A percentile compares a stretch with the other conserved stretches of the same genome.
These are phyloP conservation scores for Phocoena phocoena DNA, from an alignment of 2,113 vertebrate species.

Conservation along the genomic window DNA sequence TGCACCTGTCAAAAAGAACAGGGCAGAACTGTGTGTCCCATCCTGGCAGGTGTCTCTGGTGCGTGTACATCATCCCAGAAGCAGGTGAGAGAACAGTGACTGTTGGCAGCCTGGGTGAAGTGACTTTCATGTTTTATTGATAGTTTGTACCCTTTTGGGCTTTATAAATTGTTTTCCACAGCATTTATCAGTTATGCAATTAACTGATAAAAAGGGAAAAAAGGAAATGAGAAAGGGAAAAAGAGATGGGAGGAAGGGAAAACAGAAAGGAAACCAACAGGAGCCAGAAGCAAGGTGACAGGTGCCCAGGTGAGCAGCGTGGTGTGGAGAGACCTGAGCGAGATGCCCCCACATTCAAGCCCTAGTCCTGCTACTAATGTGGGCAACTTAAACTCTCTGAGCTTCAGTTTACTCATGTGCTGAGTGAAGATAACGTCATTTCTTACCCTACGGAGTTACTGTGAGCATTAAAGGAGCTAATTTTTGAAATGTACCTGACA, in stretches of 20 bases:
- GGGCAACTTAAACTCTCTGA: neutral
- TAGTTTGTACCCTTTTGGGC: neutral
- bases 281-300: neutral
- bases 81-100: neutral
- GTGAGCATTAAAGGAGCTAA: neutral
- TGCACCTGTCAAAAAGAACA: neutral
- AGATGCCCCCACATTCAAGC: neutral
- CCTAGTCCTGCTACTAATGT: neutral
- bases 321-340: neutral
- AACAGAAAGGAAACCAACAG: neutral
- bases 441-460: neutral
- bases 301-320: rapidly evolving
- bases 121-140: neutral
- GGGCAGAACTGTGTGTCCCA: neutral
- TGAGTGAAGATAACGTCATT: neutral
- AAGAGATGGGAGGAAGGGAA: neutral
- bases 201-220: neutral
- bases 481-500: neutral
- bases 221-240: neutral
- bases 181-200: neutral
- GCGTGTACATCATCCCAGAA: neutral
- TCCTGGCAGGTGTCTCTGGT: rapidly evolving
- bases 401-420: neutral
- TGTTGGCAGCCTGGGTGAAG: neutral
- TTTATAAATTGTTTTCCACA: neutral